These are phyloP conservation scores for Scrobipalpa atriplicella DNA, from an alignment of 2,888 invertebrate genomes.

Conservation along the genomic window DNA sequence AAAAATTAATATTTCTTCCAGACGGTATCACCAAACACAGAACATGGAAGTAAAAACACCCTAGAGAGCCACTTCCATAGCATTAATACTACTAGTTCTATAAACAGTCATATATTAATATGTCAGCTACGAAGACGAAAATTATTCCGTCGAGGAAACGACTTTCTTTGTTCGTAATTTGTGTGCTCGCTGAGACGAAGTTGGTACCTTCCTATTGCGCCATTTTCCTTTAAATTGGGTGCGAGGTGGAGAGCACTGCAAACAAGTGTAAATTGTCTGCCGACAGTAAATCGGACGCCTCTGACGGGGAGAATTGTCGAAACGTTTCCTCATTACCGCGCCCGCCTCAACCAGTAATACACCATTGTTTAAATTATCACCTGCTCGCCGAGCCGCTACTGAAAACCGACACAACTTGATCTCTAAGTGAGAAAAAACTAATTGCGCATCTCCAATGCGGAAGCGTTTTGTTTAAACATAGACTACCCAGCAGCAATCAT, in stretches of 20 bases:
- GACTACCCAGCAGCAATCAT: constrained; percentile 31
- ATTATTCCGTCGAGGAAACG: constrained; percentile 23
- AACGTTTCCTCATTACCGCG: constrained; percentile 53
- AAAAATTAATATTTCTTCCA: not conserved
- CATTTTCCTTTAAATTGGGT: constrained; percentile 31
- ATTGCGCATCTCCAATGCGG: constrained; percentile 56
- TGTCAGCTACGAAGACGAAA: constrained; percentile 8
- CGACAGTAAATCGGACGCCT: constrained; percentile 49
- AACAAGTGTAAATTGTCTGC: constrained; percentile 57
- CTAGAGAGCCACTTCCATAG: constrained; percentile 12
- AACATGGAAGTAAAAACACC: not conserved
- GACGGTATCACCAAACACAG: not conserved
- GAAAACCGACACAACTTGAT: constrained; percentile 49
- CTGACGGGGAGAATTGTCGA: constrained; percentile 50
- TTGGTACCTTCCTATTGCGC: constrained; percentile 37
- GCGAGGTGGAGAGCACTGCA: constrained; percentile 38
- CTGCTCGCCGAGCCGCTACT: constrained; percentile 51
- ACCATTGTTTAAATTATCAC: constrained; percentile 58
- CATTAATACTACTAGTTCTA: not conserved
- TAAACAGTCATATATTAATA: constrained; percentile 14
- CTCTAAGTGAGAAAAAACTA: constrained; percentile 53
- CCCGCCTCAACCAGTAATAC: constrained; percentile 51
- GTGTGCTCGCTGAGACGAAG: constrained; percentile 28
- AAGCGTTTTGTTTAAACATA: constrained; percentile 52
- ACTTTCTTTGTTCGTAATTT: constrained; percentile 19